phyloP scores from a whole-genome alignment of 1,140 invertebrate genomes.

The Zaprionus ghesquierei region DNA sequence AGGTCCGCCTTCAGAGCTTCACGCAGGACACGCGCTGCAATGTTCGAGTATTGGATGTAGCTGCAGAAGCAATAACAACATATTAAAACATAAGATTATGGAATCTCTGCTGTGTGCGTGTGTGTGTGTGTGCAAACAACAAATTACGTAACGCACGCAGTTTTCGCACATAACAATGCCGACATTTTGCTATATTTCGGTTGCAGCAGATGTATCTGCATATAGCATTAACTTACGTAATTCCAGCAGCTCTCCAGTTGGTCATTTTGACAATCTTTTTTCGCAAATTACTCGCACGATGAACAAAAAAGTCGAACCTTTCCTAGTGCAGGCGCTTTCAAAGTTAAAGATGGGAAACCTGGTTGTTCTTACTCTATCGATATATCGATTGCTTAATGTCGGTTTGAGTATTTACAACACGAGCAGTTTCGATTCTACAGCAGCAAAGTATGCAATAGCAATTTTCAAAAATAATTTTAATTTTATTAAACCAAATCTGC shows the following conservation, averaged over 20 bases:
- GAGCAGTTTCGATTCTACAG: not conserved
- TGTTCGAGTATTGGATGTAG: slow-evolving; percentile 96
- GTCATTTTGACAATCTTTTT: slow-evolving; percentile 83
- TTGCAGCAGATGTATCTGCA: not conserved
- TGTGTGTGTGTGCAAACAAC: slow-evolving; percentile 31
- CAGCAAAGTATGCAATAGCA: not conserved
- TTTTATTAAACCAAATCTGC: not conserved
- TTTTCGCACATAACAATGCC: not conserved
- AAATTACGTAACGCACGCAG: slow-evolving; percentile 63
- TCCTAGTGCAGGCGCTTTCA: slow-evolving; percentile 35
- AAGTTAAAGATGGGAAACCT: slow-evolving; percentile 9
- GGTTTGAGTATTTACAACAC: not conserved
- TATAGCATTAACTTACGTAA: slow-evolving; percentile 84
- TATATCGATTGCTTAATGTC: slow-evolving; percentile 2
- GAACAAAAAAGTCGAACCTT: slow-evolving; percentile 29
- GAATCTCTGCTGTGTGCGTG: not conserved
- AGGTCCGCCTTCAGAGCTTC: slow-evolving; percentile 90
- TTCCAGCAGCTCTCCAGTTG: slow-evolving; percentile 86
- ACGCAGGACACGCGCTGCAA: slow-evolving; percentile 91
- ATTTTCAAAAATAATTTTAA: not conserved
- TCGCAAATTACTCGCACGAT: slow-evolving; percentile 25
- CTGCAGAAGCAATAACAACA: slow-evolving; percentile 88
- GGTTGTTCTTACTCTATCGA: not conserved
- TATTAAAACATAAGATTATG: slow-evolving; percentile 10
- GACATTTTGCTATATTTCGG: not conserved